Percentiles rank a stretch among this genome's conserved stretches.
Conservation (phyloP, 2,113 vertebrate species). For the Pitta sordida region DNA sequence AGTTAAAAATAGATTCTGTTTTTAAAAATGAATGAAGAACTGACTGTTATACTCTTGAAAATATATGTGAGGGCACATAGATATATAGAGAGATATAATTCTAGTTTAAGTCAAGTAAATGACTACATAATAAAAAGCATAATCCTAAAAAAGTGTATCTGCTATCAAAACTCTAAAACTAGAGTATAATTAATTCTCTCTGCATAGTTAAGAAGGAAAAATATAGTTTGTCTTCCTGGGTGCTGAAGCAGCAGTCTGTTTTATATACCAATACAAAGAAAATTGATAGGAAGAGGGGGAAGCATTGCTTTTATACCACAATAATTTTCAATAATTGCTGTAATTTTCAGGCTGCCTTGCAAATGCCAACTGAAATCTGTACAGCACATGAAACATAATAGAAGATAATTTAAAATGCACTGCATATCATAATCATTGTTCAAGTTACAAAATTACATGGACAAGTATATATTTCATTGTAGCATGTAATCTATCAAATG, state of each 20-base stretch:
- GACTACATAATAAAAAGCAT: background rate
- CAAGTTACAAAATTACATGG: background rate
- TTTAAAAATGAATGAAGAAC: background rate
- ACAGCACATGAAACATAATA: conserved; percentile 27
- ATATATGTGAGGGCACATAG: background rate
- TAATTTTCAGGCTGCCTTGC: conserved; percentile 58
- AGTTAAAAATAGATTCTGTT: background rate
- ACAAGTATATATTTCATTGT: conserved; percentile 13
- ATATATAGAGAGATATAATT: background rate
- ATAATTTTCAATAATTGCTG: conserved; percentile 67
- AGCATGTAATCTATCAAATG: background rate
- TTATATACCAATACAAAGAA: conserved; percentile 14
- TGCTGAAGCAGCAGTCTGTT: conserved; percentile 22
- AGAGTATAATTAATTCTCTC: background rate
- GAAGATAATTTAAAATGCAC: conserved; percentile 42
- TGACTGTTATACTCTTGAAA: background rate
- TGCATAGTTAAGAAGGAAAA: background rate
- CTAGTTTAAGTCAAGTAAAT: background rate
- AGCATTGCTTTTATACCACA: conserved; percentile 48
- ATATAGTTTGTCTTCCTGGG: background rate
- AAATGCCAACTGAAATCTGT: conserved; percentile 23
- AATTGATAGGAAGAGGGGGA: conserved; percentile 23
- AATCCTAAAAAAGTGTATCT: background rate
- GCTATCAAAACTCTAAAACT: background rate
- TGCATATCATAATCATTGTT: conserved; percentile 30